Conservation (phyloP, 2,888 invertebrate species). For the Auanema freiburgensis region DNA sequence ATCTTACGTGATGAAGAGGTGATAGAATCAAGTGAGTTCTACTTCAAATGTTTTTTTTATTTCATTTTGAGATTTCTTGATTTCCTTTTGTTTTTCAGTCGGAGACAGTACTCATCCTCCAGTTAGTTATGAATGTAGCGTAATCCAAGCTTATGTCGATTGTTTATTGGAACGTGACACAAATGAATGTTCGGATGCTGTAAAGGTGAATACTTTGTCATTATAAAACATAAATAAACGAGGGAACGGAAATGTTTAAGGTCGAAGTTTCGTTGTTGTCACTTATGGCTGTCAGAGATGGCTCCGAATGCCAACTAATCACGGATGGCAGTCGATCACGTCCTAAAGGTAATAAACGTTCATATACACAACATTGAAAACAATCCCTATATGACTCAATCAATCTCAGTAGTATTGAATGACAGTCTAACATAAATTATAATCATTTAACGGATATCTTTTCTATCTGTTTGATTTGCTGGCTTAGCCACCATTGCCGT, state of each 20-base stretch:
- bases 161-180: constrained; percentile 36
- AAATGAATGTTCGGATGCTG: constrained; percentile 34
- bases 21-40: not conserved
- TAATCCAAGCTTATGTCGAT: constrained; percentile 41
- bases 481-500: too few species aligned
- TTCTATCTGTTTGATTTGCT: too few species aligned
- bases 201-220: constrained; percentile 20
- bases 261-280: constrained; percentile 38
- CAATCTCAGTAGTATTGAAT: too few species aligned
- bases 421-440: too few species aligned
- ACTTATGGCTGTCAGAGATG: constrained; percentile 33
- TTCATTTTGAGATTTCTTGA: too few species aligned
- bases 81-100: not conserved
- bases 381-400: too few species aligned
- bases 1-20: constrained; percentile 37
- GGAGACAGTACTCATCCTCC: not conserved
- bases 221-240: not conserved
- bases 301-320: constrained; percentile 28
- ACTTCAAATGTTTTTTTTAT: too few species aligned
- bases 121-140: constrained; percentile 33
- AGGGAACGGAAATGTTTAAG: constrained; percentile 7
- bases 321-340: constrained; percentile 26
- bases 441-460: too few species aligned
- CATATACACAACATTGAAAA: too few species aligned
- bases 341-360: constrained; percentile 19